These are phyloP conservation scores for Cololabis saira DNA, from an alignment of 2,113 vertebrate genomes.

Conservation along the genomic window DNA sequence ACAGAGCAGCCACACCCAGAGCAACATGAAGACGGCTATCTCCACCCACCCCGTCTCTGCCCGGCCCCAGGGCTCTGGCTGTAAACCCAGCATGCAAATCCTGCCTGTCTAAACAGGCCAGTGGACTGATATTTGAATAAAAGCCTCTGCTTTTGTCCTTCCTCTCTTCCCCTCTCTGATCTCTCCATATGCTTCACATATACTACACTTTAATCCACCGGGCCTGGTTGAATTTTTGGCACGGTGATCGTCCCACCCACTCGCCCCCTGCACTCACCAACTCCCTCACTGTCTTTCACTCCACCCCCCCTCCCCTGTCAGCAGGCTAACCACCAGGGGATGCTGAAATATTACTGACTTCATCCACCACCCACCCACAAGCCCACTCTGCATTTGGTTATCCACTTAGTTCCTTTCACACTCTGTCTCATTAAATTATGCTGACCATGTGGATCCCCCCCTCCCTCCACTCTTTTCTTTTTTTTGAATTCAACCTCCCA, in stretches of 20 bases:
- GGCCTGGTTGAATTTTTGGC: constrained; percentile 40
- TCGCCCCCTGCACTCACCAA: background rate
- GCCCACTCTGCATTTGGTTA: constrained; percentile 62
- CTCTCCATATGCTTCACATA: constrained; percentile 40
- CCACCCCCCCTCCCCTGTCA: constrained; percentile 43
- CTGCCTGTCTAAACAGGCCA: constrained; percentile 67
- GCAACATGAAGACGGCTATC: constrained; percentile 45
- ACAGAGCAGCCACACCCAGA: constrained; percentile 63
- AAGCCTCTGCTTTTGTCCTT: constrained; percentile 51
- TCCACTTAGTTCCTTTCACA: constrained; percentile 68
- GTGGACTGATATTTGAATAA: constrained; percentile 61
- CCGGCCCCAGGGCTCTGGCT: constrained; percentile 48
- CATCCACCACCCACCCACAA: constrained; percentile 59
- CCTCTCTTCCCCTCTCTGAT: constrained; percentile 27
- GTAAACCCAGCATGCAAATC: constrained; percentile 68
- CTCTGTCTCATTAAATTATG: constrained; percentile 69
- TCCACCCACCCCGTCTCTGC: constrained; percentile 36
- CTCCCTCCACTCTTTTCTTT: background rate
- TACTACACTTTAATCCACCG: constrained; percentile 25
- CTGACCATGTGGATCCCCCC: constrained; percentile 43
- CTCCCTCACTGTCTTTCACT: constrained; percentile 47
- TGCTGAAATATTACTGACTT: constrained; percentile 73
- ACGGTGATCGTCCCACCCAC: constrained; percentile 1
- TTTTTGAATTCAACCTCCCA: constrained; percentile 33
- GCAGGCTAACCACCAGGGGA: constrained; percentile 59